Percentiles rank a stretch among this genome's conserved stretches.
These are phyloP conservation scores for Hippocampus kuda DNA, from an alignment of 2,797 vertebrate genomes.

Conservation along the genomic window DNA sequence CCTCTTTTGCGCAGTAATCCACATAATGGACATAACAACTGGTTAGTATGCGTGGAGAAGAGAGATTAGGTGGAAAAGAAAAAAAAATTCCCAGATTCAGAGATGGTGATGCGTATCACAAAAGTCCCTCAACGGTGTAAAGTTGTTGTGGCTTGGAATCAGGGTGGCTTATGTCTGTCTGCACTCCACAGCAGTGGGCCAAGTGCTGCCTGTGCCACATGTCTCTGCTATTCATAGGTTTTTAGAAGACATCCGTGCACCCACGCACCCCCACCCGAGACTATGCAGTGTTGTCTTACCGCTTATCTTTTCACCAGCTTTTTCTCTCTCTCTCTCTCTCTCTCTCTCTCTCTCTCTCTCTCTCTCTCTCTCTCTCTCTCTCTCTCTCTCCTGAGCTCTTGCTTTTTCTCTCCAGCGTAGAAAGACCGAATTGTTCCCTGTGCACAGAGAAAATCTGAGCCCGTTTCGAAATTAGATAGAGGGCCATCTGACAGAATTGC, in stretches of 20 bases:
- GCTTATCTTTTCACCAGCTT: slow-evolving; percentile 46
- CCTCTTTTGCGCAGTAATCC: background rate
- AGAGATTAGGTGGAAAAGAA: background rate
- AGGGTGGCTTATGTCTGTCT: slow-evolving; percentile 52
- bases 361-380: background rate
- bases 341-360: background rate
- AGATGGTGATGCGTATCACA: background rate
- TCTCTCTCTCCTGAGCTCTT: background rate
- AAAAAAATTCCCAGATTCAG: background rate
- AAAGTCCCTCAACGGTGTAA: slow-evolving; percentile 7
- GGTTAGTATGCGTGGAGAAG: background rate
- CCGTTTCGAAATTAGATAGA: background rate
- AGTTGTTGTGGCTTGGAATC: slow-evolving; percentile 47
- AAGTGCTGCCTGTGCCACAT: slow-evolving; percentile 48
- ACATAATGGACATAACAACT: background rate
- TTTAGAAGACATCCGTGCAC: slow-evolving; percentile 44
- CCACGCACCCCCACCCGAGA: slow-evolving; percentile 21
- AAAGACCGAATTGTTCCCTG: slow-evolving; percentile 28
- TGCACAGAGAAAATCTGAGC: slow-evolving; percentile 2
- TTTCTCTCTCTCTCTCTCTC: slow-evolving; percentile 1
- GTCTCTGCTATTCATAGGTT: slow-evolving; percentile 53
- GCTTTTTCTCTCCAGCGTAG: slow-evolving; percentile 12
- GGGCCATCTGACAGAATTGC: background rate
- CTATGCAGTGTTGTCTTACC: slow-evolving; percentile 36
- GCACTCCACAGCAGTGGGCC: slow-evolving; percentile 53